Evolutionary conservation across 2,797 vertebrate genomes (phyloP).

Genomic region (Syncerus caffer): DNA sequence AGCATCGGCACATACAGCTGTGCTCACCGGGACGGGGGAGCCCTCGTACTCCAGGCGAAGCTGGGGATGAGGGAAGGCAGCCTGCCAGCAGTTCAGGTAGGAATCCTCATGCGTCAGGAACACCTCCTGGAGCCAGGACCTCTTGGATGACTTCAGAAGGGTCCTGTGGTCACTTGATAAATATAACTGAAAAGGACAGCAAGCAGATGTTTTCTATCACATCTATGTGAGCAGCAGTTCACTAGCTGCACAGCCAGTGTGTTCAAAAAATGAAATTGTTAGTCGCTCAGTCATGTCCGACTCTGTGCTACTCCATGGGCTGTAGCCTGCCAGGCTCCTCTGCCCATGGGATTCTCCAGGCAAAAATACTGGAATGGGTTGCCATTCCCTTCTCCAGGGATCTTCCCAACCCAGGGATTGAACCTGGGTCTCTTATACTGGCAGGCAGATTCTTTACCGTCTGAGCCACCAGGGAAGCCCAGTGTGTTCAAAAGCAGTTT

Average conservation of each 20-base stretch:
- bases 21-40: slow-evolving; percentile 88
- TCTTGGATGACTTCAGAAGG: slow-evolving; percentile 86
- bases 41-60: slow-evolving; percentile 92
- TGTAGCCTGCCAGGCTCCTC: not conserved
- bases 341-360: not conserved
- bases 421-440: not conserved
- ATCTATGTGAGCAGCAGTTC: fast-evolving
- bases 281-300: not conserved
- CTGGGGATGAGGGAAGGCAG: slow-evolving; percentile 87
- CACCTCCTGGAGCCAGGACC: slow-evolving; percentile 90
- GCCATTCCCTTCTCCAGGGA: not conserved
- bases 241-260: fast-evolving
- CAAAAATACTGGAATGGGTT: not conserved
- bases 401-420: not conserved
- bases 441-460: not conserved
- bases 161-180: slow-evolving; percentile 89
- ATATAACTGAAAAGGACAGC: slow-evolving; percentile 86
- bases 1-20: fast-evolving
- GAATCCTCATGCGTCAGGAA: slow-evolving; percentile 84
- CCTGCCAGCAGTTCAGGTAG: slow-evolving; percentile 89
- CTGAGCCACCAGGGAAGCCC: not conserved
- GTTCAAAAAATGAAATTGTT: not conserved
- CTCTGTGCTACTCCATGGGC: not conserved
- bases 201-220: not conserved
- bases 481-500: fast-evolving